Evolutionary conservation across 2,113 vertebrate genomes (phyloP).

Genomic region (cattle (Bos taurus)): DNA sequence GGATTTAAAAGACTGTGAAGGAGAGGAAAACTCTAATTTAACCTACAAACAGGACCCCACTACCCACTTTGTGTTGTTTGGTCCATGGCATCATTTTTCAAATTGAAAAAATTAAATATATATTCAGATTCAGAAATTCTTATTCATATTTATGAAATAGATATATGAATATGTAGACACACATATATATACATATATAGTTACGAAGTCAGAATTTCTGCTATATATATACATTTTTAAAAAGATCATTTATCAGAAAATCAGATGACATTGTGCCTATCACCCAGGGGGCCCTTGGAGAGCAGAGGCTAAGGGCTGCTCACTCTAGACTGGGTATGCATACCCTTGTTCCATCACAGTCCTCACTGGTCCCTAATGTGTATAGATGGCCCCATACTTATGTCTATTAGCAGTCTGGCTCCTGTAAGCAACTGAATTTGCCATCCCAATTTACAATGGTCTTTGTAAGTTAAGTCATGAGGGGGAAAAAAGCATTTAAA

Average conservation of each 20-base stretch:
- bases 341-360: accelerated
- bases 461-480: background rate
- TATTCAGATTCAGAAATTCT: background rate
- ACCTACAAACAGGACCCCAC: background rate
- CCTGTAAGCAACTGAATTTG: background rate
- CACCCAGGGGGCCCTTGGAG: background rate
- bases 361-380: accelerated
- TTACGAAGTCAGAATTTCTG: background rate
- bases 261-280: background rate
- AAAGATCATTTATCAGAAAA: background rate
- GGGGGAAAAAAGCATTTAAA: background rate
- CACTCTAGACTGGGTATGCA: no score
- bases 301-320: background rate
- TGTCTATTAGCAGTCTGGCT: background rate
- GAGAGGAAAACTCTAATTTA: background rate
- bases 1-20: background rate
- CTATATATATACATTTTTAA: background rate
- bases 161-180: background rate
- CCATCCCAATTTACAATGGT: background rate
- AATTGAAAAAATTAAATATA: background rate
- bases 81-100: background rate
- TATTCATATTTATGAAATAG: background rate
- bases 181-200: background rate
- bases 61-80: background rate
- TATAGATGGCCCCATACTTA: background rate